phyloP scores from a whole-genome alignment of 92 coral and sea anemone genomes.

The Zoanthus solanderi region DNA sequence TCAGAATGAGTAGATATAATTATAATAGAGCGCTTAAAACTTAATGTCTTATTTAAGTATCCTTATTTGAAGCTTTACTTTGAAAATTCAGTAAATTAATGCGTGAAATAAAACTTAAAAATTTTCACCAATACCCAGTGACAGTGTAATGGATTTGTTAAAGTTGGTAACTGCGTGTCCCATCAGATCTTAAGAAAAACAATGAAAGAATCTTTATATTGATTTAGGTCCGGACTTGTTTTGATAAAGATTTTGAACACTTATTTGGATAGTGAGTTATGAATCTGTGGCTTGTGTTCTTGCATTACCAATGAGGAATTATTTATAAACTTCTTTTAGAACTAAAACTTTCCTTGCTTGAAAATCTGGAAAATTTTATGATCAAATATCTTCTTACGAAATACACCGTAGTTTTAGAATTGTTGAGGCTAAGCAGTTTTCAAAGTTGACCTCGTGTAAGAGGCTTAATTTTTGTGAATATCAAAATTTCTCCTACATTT shows the following conservation, averaged over 20 bases:
- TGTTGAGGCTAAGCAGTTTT: too few relatives aligned
- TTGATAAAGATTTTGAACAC: not conserved
- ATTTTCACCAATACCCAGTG: not conserved
- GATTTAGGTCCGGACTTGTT: not conserved
- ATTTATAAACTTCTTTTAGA: too few relatives aligned
- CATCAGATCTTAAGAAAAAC: not conserved
- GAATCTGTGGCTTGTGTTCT: not conserved
- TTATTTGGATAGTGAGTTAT: not conserved
- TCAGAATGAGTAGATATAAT: not conserved
- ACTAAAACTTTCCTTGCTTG: too few relatives aligned
- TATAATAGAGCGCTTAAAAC: not conserved
- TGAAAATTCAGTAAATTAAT: not conserved
- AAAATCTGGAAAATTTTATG: too few relatives aligned
- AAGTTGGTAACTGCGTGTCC: not conserved
- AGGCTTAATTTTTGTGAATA: too few relatives aligned
- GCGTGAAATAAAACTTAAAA: not conserved
- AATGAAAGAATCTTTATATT: not conserved
- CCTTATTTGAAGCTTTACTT: not conserved
- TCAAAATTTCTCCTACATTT: too few relatives aligned
- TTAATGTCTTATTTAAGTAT: not conserved
- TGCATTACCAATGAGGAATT: too few relatives aligned
- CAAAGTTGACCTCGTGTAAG: too few relatives aligned
- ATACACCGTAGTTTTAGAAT: too few relatives aligned
- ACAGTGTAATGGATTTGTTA: not conserved
- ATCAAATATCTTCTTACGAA: too few relatives aligned